phyloP scores from a whole-genome alignment of 2,888 invertebrate genomes.

The Microctonus aethiopoides region DNA sequence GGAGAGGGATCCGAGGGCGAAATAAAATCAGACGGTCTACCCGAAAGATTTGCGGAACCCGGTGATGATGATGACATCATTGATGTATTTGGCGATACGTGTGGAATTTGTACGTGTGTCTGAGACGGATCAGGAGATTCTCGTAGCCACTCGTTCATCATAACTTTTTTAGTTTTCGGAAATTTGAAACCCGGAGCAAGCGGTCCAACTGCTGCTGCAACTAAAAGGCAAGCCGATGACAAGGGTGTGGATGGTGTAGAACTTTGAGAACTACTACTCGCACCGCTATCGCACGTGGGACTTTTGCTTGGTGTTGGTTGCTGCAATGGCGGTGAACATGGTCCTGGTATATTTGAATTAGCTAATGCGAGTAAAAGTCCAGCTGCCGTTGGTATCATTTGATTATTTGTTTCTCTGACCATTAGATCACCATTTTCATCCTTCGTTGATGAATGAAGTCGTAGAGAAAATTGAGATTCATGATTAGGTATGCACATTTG shows the following conservation, averaged over 20 bases:
- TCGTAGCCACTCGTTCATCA: slow-evolving; percentile 92
- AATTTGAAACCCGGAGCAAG: slow-evolving; percentile 87
- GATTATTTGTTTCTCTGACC: slow-evolving; percentile 39
- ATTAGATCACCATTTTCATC: slow-evolving; percentile 34
- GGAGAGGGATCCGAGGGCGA: slow-evolving; percentile 53
- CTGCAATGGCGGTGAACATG: slow-evolving; percentile 57
- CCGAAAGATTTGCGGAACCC: slow-evolving; percentile 15
- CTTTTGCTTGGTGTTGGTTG: slow-evolving; percentile 63
- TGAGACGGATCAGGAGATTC: slow-evolving; percentile 73
- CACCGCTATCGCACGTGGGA: slow-evolving; percentile 66
- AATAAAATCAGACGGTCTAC: slow-evolving; percentile 49
- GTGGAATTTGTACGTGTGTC: slow-evolving; percentile 40
- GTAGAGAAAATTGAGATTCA: slow-evolving; percentile 50
- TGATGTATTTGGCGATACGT: slow-evolving; percentile 42
- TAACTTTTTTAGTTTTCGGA: slow-evolving; percentile 89
- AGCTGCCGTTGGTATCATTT: slow-evolving; percentile 69
- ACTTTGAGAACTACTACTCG: slow-evolving; percentile 68
- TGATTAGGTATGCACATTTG: slow-evolving; percentile 54
- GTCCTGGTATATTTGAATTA: slow-evolving; percentile 61
- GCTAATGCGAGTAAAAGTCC: slow-evolving; percentile 72
- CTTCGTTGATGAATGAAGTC: slow-evolving; percentile 53
- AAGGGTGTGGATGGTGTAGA: slow-evolving; percentile 73
- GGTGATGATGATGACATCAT: slow-evolving; percentile 37
- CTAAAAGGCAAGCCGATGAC: slow-evolving; percentile 83
- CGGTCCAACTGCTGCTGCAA: slow-evolving; percentile 87